phyloP scores from a whole-genome alignment of 2,888 invertebrate genomes.

The Caenorhabditis panamensis region DNA sequence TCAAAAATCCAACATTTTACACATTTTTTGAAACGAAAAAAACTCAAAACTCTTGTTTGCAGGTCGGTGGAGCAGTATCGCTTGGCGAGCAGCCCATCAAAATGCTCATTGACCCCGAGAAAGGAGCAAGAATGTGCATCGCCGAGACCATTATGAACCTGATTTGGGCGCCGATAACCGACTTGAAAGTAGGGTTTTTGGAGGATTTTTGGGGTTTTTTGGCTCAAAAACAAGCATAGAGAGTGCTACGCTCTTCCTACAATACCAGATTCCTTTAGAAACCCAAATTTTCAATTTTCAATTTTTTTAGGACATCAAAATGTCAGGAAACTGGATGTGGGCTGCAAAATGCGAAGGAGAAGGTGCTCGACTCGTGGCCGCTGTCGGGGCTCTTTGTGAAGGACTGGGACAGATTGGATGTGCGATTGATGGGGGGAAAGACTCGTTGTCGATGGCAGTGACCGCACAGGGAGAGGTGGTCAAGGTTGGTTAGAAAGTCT shows the following conservation, averaged over 20 bases:
- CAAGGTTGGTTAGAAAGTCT: conserved; percentile 48
- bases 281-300: too few species aligned
- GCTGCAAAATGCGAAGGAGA: conserved; percentile 94
- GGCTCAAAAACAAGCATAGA: too few species aligned
- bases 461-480: conserved; percentile 84
- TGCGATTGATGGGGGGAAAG: conserved; percentile 96
- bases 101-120: conserved; percentile 88
- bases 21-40: too few species aligned
- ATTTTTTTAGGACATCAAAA: conserved; percentile 89
- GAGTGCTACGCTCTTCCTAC: too few species aligned
- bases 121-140: conserved; percentile 94
- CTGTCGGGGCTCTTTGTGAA: conserved; percentile 91
- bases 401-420: conserved; percentile 90
- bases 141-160: conserved; percentile 95
- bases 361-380: conserved; percentile 90
- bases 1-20: not conserved
- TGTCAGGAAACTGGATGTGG: conserved; percentile 99
- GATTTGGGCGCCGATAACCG: conserved; percentile 86
- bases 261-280: too few species aligned
- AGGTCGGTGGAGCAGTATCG: conserved; percentile 92
- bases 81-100: conserved; percentile 98
- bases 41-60: too few species aligned
- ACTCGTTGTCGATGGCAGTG: conserved; percentile 97
- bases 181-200: conserved; percentile 82
- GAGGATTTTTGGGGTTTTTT: too few species aligned